Evolutionary conservation across 2,797 vertebrate species (phyloP), one percentile per base, ranked within the genome.

Genomic region (Syngnathus acus): DNA sequence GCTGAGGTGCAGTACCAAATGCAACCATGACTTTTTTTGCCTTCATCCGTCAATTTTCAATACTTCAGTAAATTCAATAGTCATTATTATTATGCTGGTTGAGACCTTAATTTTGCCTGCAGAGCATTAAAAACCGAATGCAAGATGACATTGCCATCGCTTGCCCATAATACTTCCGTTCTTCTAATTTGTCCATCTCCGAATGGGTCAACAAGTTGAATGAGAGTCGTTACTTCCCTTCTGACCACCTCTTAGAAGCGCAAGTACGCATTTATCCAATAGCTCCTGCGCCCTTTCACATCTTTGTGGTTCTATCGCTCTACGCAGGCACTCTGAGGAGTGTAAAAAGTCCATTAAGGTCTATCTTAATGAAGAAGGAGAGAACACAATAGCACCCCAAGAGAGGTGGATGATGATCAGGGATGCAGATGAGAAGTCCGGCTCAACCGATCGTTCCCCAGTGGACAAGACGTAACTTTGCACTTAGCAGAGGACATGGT

Each of bases 351-450:
- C 84, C 79, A 89, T 90, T 87, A 86, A 86, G 74, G 73, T 71
- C 80, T 84, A 86, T 90, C 83, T 83, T 86, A 88, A 88, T 87
- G 77, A 86, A 88, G 84, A 89, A 75, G 84, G 84, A 80, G 78
- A 3, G 68, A 77, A 78, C 82, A 86, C 86, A 89, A 84, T 86
- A 72, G 85, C 78, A 82, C 83, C 77, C 82, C 87, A 66, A 69
- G 74, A 85, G 87, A 87, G 89, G 84, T 69, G 78, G 81, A 73
- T 68, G 76, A 78, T 79, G 82, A 88, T 89, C 77, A 82, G 75
- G 82, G 71, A 79, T 67, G 78, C 70, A 82, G 80, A 88, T 80
- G 85, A 71, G 72, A 66, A 73, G 75, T 78, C 67, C 67, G 48
- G 60, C 71, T 75, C 50, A 9, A 78, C 78, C 74, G 66, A 68